Conservation (phyloP, 2,797 vertebrate genomes). For the Etheostoma perlongum region DNA sequence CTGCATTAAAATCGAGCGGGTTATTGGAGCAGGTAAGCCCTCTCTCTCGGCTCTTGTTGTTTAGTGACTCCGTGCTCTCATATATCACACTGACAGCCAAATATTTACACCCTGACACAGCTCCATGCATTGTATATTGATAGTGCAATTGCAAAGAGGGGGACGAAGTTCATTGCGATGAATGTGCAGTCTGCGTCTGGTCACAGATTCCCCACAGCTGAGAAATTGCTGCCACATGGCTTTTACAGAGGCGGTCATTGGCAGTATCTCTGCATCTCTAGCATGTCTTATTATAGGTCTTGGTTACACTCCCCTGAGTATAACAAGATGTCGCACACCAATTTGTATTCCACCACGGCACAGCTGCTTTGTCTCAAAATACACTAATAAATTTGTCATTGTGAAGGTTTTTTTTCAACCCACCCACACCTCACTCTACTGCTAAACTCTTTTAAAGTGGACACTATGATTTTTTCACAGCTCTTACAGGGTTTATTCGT, state of each 20-base stretch:
- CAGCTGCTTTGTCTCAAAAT: constrained; percentile 78
- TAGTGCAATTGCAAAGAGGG: constrained; percentile 64
- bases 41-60: constrained; percentile 78
- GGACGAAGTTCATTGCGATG: constrained; percentile 79
- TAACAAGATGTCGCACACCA: constrained; percentile 74
- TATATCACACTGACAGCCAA: constrained; percentile 92
- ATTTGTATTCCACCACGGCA: constrained; percentile 71
- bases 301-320: constrained; percentile 72
- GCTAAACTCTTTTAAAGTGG: too few species aligned
- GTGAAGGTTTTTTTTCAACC: constrained; percentile 38
- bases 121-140: constrained; percentile 74
- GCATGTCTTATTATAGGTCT: constrained; percentile 79
- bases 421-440: constrained; percentile 28
- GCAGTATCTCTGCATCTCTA: constrained; percentile 75
- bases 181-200: constrained; percentile 68
- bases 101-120: constrained; percentile 89
- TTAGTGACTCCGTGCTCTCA: constrained; percentile 84
- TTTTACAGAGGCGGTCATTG: constrained; percentile 76
- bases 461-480: too few species aligned
- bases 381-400: constrained; percentile 71
- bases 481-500: too few species aligned
- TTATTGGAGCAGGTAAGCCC: constrained; percentile 98
- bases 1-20: constrained; percentile 99
- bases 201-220: constrained; percentile 55
- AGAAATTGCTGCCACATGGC: constrained; percentile 81